phyloP scores from a whole-genome alignment of 1,140 invertebrate genomes.

The Trichonephila inaurata region DNA sequence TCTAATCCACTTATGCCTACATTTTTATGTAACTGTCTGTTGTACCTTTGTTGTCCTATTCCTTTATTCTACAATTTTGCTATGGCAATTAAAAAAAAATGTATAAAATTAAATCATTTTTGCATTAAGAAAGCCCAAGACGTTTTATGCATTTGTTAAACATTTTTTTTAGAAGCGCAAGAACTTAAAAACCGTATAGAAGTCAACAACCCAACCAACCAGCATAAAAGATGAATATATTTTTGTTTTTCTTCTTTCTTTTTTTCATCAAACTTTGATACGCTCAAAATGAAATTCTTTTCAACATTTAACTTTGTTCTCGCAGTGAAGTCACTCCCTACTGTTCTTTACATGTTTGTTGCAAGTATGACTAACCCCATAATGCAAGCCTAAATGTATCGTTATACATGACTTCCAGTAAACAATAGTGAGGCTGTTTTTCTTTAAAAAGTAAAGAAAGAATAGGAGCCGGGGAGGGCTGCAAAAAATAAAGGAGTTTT shows the following conservation, averaged over 20 bases:
- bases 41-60: not conserved
- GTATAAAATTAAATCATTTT: not conserved
- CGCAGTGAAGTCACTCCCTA: slow-evolving; percentile 16
- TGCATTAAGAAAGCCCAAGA: not conserved
- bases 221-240: slow-evolving; percentile 27
- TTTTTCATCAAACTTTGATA: slow-evolving; percentile 51
- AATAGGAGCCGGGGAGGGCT: too few relatives aligned
- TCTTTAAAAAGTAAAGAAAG: slow-evolving; percentile 13
- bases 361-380: not conserved
- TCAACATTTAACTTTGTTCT: slow-evolving; percentile 68
- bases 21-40: too few relatives aligned
- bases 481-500: not conserved
- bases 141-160: not conserved
- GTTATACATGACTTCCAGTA: slow-evolving; percentile 64
- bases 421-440: slow-evolving; percentile 62
- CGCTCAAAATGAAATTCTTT: slow-evolving; percentile 69
- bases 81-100: not conserved
- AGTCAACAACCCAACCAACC: slow-evolving; percentile 28
- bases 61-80: not conserved
- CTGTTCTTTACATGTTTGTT: slow-evolving; percentile 56
- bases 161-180: not conserved
- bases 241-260: not conserved
- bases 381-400: slow-evolving; percentile 7
- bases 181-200: not conserved
- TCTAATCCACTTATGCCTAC: too few relatives aligned